These are phyloP conservation scores for Platycercus adscitus DNA, from an alignment of 2,113 vertebrate genomes.

Conservation along the genomic window DNA sequence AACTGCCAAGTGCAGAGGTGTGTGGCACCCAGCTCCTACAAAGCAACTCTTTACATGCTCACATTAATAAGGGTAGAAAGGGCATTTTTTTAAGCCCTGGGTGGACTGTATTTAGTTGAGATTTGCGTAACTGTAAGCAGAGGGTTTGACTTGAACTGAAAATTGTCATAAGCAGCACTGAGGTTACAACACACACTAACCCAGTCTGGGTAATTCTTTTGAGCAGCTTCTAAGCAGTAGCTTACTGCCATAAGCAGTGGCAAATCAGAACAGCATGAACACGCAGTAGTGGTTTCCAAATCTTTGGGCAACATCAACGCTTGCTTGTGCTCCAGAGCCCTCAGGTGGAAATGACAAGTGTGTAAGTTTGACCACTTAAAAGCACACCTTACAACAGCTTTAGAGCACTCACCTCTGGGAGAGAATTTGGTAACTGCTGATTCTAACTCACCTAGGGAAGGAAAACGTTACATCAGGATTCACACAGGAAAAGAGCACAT, in stretches of 20 bases:
- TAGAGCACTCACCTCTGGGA: not conserved
- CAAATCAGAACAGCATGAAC: not conserved
- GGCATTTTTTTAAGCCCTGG: not conserved
- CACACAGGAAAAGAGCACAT: not conserved
- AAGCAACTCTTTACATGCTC: not conserved
- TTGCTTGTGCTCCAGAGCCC: not conserved
- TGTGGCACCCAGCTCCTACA: not conserved
- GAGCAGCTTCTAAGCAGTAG: not conserved
- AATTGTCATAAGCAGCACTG: not conserved
- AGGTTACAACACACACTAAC: not conserved
- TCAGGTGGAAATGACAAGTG: not conserved
- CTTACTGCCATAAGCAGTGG: not conserved
- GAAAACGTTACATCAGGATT: not conserved
- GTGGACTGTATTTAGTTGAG: not conserved
- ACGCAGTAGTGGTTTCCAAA: not conserved
- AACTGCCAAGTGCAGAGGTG: not conserved
- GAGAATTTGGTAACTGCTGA: not conserved
- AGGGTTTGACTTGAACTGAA: not conserved
- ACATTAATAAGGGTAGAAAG: not conserved
- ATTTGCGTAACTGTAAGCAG: not conserved
- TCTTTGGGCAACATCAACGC: not conserved
- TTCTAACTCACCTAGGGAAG: not conserved
- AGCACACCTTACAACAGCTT: not conserved
- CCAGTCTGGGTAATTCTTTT: not conserved
- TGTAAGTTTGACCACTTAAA: not conserved